These are phyloP conservation scores for Quadroppia sp. DNA, from an alignment of 2,888 invertebrate species.

Conservation along the genomic window DNA sequence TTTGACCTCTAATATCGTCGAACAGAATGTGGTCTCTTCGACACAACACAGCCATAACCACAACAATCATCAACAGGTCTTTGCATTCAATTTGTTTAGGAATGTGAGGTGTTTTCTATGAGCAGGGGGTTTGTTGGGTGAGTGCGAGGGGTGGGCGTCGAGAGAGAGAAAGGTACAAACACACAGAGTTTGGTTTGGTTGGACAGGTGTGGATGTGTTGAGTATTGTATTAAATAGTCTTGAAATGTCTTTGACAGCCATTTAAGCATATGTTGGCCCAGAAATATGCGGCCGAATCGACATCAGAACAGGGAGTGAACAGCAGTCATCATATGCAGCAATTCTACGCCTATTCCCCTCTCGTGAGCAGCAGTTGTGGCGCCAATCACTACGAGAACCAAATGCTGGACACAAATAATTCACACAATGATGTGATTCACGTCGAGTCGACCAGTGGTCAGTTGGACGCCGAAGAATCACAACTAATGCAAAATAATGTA, in stretches of 20 bases:
- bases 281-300: conserved; percentile 48
- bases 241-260: not conserved
- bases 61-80: conserved; percentile 36
- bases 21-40: conserved; percentile 28
- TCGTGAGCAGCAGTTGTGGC: conserved; percentile 39
- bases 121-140: too few relatives aligned
- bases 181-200: too few relatives aligned
- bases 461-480: not conserved
- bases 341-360: conserved; percentile 39
- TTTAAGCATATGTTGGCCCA: conserved; percentile 47
- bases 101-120: too few relatives aligned
- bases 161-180: too few relatives aligned
- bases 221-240: not conserved
- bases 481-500: not conserved
- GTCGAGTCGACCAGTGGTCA: conserved; percentile 34
- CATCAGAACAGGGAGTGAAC: conserved; percentile 34
- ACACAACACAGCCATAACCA: conserved; percentile 30
- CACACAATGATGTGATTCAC: conserved; percentile 27
- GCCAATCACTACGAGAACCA: conserved; percentile 15
- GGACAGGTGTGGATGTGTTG: too few relatives aligned
- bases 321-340: conserved; percentile 25
- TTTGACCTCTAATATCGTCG: not conserved
- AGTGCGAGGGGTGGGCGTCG: too few relatives aligned
- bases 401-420: conserved; percentile 10
- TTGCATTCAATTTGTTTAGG: not conserved